These are phyloP conservation scores for Quadroppia sp. DNA, from an alignment of 2,888 invertebrate species.

Conservation along the genomic window DNA sequence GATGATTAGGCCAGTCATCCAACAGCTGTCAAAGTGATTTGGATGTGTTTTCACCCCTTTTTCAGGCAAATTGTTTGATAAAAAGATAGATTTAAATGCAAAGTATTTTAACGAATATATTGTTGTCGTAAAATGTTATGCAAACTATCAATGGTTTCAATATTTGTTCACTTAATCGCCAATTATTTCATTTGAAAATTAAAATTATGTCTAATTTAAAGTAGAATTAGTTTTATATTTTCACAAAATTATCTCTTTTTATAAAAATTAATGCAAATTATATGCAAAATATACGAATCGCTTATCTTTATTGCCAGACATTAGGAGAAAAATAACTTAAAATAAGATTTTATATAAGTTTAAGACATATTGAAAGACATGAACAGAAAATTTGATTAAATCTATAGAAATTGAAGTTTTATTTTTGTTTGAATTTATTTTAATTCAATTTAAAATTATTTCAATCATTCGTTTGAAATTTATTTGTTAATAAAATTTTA, in stretches of 20 bases:
- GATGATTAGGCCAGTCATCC: not conserved
- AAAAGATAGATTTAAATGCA: not conserved
- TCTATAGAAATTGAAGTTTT: not conserved
- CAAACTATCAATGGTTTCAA: not conserved
- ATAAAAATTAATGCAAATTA: not conserved
- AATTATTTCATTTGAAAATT: not conserved
- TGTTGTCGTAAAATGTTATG: not conserved
- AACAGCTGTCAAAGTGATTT: not conserved
- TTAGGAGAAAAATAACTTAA: not conserved
- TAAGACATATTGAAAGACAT: not conserved
- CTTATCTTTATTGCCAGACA: constrained; percentile 8
- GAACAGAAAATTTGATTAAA: not conserved
- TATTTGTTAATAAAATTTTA: not conserved
- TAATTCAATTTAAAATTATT: not conserved
- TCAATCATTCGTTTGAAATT: not conserved
- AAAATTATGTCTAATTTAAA: not conserved
- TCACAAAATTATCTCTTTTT: not conserved
- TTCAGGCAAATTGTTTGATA: not conserved
- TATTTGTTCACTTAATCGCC: not conserved
- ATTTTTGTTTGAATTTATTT: not conserved
- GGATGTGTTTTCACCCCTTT: not conserved
- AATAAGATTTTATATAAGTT: not conserved
- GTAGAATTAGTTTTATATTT: not conserved
- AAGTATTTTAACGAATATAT: not conserved
- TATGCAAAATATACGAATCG: not conserved